These are phyloP conservation scores for Cynopterus sphinx DNA, from an alignment of 2,797 vertebrate species.

Conservation along the genomic window DNA sequence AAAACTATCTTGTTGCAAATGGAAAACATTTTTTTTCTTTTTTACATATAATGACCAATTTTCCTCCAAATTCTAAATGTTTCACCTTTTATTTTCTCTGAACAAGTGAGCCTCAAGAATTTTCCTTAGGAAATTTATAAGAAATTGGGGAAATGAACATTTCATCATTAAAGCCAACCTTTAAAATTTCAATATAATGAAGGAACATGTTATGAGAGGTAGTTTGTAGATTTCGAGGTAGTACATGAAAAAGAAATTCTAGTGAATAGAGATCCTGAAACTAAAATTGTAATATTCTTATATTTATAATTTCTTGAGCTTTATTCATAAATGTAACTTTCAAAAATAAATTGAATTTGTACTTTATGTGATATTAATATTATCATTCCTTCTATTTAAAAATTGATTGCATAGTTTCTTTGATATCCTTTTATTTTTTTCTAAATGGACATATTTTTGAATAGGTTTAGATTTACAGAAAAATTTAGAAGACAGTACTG, in stretches of 20 bases:
- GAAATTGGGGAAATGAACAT: background rate
- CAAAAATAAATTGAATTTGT: background rate
- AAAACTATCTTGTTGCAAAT: background rate
- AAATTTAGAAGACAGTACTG: background rate
- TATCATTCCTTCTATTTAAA: background rate
- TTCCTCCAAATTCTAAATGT: background rate
- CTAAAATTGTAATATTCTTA: background rate
- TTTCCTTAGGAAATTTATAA: constrained; percentile 28
- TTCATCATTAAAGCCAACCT: constrained; percentile 19
- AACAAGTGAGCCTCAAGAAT: background rate
- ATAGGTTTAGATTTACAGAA: background rate
- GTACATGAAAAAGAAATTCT: background rate
- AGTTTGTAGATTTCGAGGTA: background rate
- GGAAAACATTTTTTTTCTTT: background rate
- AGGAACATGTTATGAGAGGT: background rate
- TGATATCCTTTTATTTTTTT: background rate
- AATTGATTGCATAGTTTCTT: background rate
- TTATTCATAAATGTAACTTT: background rate
- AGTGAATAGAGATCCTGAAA: background rate
- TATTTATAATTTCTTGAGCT: constrained; percentile 3
- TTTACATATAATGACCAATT: background rate
- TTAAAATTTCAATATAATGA: constrained; percentile 14
- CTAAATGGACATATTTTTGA: background rate
- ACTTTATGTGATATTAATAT: background rate
- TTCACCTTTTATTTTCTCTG: constrained; percentile 6